Base-by-base conservation (phyloP, 2,888 invertebrate species). In the Ormyrus nitidulus region DNA sequence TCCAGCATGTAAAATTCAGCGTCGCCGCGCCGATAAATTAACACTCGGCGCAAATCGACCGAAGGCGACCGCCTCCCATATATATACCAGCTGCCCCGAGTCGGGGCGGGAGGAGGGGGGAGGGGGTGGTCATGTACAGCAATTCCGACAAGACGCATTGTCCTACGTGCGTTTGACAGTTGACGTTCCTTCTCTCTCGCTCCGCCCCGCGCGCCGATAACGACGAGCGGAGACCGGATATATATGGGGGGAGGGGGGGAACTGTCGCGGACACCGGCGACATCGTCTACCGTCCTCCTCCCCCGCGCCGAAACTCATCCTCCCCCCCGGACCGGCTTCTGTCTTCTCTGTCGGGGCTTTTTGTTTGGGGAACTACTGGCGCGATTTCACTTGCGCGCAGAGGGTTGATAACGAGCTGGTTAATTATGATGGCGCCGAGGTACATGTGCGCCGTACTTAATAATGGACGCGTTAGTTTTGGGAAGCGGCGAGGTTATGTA, bases 91-190 rank as follows among this genome's bases (percentile, higher is more conserved):
- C 19, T 19, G 19, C 19, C 19, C 19, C 19, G 19, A 19, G 19
- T 19, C 19, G 19, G 19, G 13, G 13, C 13, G 13, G n/a, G n/a
- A n/a, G 48, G 58, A 0, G 7, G 19, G 11, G n/a, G 44, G n/a
- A 46, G 13, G 48, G 19, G 19, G 19, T 34, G 58, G 48, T 9
- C 68, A 8, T 54, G 77, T 72, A 44, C 59, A 65, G n/a, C 6
- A 9, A 13, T 19, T 11, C 5, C 56, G 59, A 65, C 70, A 81
- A 81, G 81, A 82, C 80, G 80, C 82, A 84, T 84, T 80, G 84
- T 79, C 81, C 80, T 51, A 34, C 72, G 81, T 85, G 85, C 82
- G 75, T 80, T 85, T 85, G 86, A 85, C 85, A 86, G 85, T 81
- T 85, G 84, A 85, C 84, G 82, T 85, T 83, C 82, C 82, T 76